Base-by-base conservation (phyloP, 2,888 invertebrate genomes). In the Cataglyphis altisquamis region DNA sequence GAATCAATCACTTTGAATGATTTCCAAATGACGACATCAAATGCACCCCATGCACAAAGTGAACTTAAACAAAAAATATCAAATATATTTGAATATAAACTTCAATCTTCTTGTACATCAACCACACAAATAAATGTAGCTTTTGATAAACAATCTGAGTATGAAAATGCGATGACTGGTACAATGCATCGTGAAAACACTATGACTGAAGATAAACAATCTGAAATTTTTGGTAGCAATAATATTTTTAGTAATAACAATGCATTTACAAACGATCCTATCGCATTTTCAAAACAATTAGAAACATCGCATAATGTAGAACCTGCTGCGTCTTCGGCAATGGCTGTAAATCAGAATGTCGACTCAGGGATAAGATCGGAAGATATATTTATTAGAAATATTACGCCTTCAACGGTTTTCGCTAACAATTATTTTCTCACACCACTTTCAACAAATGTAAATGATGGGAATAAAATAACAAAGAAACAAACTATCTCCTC, bases 291-390 rank as follows among this genome's bases (percentile, higher is more conserved):
- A 18, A 85, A 82, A 10, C 66, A 73, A 9, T n/a, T 45, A 25
- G 82, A 74, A 55, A 45, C 62, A 3, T 29, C 48, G 18, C 62
- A 18, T 18, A 82, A 57, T 3, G 77, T 25, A 18, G 63, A 81
- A 25, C 6, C 15, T 5, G 9, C 48, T 18, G 32, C 78, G n/a
- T 64, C 88, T 6, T 91, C 93, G 73, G 70, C 55, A 45, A 70
- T 78, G 64, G 18, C 85, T 29, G 10, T 83, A 3, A 91, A 86
- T 36, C 91, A 89, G 21, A 90, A 75, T 25, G 89, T 89, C 67
- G 90, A 91, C 73, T 87, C 90, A 1, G 88, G 85, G 0, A 36
- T n/a, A 1, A n/a, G 57, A 18, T 75, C 85, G 32, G 70, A 73
- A 67, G 89, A 87, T 85, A 86, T 89, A 64, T 91, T 91, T 29